Base-by-base conservation (phyloP, 37 sponge, comb jelly and placozoan genomes). In the Hormiphora californensis region DNA sequence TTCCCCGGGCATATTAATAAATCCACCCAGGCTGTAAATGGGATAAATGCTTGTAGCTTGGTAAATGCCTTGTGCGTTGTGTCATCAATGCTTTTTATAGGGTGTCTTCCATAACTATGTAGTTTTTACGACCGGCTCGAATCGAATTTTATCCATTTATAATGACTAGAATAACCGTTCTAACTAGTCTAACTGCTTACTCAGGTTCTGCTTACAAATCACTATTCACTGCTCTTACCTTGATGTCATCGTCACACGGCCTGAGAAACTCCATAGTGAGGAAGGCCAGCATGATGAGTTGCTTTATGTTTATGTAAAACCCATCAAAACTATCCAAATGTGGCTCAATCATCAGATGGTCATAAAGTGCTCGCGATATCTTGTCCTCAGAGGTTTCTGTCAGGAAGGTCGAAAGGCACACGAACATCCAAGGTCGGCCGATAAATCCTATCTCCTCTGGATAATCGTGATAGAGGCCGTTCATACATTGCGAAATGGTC, bases 361-460 rank as follows among this genome's bases (percentile, higher is more conserved):
- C 27, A 31, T 57, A 57, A 5, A 21, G 7, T 30, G n/a, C 61
- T 28, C 5, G 30, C 27, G 61, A 28, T 5, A 57, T 19, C 30
- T 5, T 57, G 27, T 57, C 61, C 4, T 57, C 61, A 57, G 61
- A 57, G n/a, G 27, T 57, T 15, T 57, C n/a, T n/a, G n/a, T n/a
- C n/a, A 57, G 61, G 61, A 57, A 57, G n/a, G 61, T 57, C n/a
- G 61, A 28, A 12, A 57, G 9, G 61, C 61, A 57, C n/a, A 57
- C 61, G 3, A 57, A 12, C 27, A 57, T 28, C 61, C 61, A 57
- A 57, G 61, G 27, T 15, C 27, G n/a, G 22, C 61, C 27, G 7
- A 57, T 57, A 31, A 25, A 25, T 4, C 4, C 23, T 30, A 57
- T 5, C 61, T 57, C 61, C 7, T 57, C 61, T 57, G 61, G 61